A percentile compares a stretch with the other conserved stretches of the same genome.
phyloP scores from a whole-genome alignment of 2,797 vertebrate genomes.

The Bucorvus abyssinicus region DNA sequence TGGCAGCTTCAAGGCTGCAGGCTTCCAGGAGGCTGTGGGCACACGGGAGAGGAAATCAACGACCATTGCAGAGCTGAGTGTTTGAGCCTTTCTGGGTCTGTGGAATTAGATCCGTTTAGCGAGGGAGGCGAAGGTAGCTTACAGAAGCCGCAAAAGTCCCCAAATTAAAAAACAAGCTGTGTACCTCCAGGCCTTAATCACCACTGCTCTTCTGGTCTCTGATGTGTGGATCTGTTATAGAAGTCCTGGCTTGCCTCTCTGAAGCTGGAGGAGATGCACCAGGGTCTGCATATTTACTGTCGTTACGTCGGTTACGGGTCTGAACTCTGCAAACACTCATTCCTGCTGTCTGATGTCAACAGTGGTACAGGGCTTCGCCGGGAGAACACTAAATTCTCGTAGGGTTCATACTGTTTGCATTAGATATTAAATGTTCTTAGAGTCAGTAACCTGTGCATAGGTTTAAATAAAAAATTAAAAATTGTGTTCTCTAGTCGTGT shows the following conservation, averaged over 20 bases:
- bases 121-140: fast-evolving
- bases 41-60: neutral
- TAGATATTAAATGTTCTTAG: neutral
- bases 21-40: fast-evolving
- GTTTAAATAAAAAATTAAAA: neutral
- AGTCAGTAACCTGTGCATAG: neutral
- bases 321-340: neutral
- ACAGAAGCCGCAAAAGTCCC: neutral
- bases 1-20: neutral
- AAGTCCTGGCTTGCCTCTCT: neutral
- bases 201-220: neutral
- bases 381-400: neutral
- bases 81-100: neutral
- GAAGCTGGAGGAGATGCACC: fast-evolving
- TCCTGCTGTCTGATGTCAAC: neutral
- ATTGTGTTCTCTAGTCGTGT: neutral
- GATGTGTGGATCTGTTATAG: fast-evolving
- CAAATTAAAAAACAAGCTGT: neutral
- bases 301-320: neutral
- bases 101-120: neutral
- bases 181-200: neutral
- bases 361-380: neutral
- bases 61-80: neutral
- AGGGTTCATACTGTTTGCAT: neutral
- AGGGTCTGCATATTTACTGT: neutral